A percentile compares a stretch with the other conserved stretches of the same genome.
phyloP scores from a whole-genome alignment of 2,797 vertebrate species.

The Aulostomus chinensis region DNA sequence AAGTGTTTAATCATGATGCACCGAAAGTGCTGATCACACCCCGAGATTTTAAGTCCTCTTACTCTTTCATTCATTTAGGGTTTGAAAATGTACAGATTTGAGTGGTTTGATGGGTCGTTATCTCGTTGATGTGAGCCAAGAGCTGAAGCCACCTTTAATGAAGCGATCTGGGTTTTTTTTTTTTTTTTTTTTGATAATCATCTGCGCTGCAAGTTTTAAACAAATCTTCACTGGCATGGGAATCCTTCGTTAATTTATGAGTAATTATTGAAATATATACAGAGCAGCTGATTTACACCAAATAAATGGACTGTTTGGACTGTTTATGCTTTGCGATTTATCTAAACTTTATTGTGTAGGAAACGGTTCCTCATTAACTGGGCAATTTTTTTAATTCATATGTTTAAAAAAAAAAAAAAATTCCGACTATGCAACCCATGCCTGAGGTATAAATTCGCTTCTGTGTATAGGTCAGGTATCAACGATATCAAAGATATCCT shows the following conservation, averaged over 20 bases:
- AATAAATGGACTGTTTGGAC: constrained; percentile 38
- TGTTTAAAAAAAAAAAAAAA: constrained; percentile 15
- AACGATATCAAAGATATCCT: constrained; percentile 54
- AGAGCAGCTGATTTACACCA: constrained; percentile 21
- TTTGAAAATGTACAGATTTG: neutral
- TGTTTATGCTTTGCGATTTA: constrained; percentile 14
- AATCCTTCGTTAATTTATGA: constrained; percentile 49
- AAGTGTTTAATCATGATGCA: constrained; percentile 68
- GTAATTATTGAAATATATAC: constrained; percentile 32
- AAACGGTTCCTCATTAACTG: too few relatives aligned
- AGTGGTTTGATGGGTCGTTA: neutral
- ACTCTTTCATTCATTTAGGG: constrained; percentile 14
- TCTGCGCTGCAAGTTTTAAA: too few relatives aligned
- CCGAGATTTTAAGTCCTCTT: constrained; percentile 43
- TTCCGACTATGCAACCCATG: neutral
- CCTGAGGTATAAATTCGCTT: constrained; percentile 31
- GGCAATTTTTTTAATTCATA: too few relatives aligned
- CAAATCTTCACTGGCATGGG: constrained; percentile 25
- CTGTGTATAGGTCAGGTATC: constrained; percentile 38
- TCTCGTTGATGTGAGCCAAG: too few relatives aligned
- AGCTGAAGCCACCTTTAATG: too few relatives aligned
- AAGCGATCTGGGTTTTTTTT: too few relatives aligned
- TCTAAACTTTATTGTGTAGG: too few relatives aligned
- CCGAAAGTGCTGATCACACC: constrained; percentile 67
- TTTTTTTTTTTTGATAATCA: too few relatives aligned